These are phyloP conservation scores for Corapipo altera DNA, from an alignment of 2,113 vertebrate species.

Conservation along the genomic window DNA sequence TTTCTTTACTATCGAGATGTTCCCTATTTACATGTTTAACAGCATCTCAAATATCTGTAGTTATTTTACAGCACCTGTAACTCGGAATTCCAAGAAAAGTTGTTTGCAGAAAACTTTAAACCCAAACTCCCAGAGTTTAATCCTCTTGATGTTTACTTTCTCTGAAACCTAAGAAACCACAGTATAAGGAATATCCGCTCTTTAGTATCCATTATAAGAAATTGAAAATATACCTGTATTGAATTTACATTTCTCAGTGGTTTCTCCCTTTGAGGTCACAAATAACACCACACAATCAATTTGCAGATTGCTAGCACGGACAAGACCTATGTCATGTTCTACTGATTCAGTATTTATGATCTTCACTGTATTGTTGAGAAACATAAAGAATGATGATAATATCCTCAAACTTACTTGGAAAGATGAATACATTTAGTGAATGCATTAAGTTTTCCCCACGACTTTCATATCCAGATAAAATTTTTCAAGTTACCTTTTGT, in stretches of 20 bases:
- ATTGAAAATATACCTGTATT: neutral
- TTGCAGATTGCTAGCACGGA: neutral
- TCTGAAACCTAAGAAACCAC: neutral
- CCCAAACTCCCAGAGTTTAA: neutral
- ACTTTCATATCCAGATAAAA: neutral
- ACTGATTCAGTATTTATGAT: neutral
- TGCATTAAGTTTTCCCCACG: neutral
- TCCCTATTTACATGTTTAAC: neutral
- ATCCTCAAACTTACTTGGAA: neutral
- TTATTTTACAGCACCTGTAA: neutral
- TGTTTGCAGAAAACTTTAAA: neutral
- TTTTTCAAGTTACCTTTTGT: conserved; percentile 68
- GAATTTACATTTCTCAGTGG: neutral
- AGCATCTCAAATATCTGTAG: neutral
- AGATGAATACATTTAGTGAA: neutral
- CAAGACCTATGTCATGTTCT: neutral
- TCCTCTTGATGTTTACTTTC: neutral
- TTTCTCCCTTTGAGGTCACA: neutral
- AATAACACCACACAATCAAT: neutral
- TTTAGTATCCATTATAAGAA: neutral
- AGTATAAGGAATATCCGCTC: neutral
- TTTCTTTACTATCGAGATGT: neutral
- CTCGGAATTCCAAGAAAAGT: neutral
- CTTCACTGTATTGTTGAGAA: neutral
- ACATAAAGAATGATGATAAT: neutral